Evolutionary conservation across 2,113 vertebrate genomes (phyloP).

Genomic region (Rhipidura dahli): DNA sequence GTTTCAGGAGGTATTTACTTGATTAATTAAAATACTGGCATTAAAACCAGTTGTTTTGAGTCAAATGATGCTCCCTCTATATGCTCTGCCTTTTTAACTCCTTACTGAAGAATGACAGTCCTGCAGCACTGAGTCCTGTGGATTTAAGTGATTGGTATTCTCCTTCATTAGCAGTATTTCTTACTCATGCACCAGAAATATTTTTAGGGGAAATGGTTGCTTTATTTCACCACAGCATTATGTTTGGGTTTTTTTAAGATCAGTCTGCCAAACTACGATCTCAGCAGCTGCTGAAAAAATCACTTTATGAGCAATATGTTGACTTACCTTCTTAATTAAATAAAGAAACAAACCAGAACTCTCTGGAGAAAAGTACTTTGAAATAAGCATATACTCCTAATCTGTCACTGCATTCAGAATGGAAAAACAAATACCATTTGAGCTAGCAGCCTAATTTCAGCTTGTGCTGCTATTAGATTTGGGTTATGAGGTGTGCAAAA

Average conservation of each 20-base stretch:
- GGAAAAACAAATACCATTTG: slow-evolving; percentile 25
- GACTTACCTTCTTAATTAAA: slow-evolving; percentile 41
- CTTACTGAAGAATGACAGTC: slow-evolving; percentile 38
- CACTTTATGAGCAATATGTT: slow-evolving; percentile 59
- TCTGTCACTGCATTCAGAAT: not conserved
- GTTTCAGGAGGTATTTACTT: not conserved
- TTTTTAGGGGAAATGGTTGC: slow-evolving; percentile 56
- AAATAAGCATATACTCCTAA: slow-evolving; percentile 30
- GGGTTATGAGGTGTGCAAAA: not conserved
- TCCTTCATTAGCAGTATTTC: slow-evolving; percentile 52
- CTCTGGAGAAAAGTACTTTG: not conserved
- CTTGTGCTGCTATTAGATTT: not conserved
- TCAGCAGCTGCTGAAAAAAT: slow-evolving; percentile 58
- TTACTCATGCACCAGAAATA: slow-evolving; percentile 39
- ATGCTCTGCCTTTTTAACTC: not conserved
- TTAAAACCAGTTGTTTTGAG: not conserved
- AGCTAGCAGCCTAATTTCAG: not conserved
- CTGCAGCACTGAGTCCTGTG: slow-evolving; percentile 30
- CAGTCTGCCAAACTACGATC: slow-evolving; percentile 7
- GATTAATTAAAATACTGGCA: not conserved
- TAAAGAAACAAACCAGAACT: not conserved
- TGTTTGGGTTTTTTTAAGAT: slow-evolving; percentile 34
- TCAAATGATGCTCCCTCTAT: not conserved
- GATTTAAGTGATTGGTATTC: slow-evolving; percentile 54
- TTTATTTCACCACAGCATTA: slow-evolving; percentile 50